phyloP scores from a whole-genome alignment of 2,113 vertebrate species.

The Lynx canadensis region DNA sequence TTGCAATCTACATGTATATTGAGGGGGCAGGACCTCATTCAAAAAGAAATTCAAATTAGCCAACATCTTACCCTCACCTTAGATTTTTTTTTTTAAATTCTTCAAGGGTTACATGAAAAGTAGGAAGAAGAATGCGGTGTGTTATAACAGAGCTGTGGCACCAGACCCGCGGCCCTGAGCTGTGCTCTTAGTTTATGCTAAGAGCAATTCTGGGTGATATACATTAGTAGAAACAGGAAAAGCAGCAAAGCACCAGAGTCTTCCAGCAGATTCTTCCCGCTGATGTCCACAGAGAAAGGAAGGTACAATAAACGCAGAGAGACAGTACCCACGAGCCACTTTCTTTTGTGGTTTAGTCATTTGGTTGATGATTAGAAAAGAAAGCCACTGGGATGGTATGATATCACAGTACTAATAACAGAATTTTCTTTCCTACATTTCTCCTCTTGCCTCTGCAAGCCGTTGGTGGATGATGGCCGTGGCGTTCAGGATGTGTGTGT shows the following conservation, averaged over 20 bases:
- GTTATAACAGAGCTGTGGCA: not conserved
- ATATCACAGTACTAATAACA: constrained; percentile 22
- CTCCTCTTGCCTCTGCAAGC: constrained; percentile 27
- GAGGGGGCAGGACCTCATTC: not conserved
- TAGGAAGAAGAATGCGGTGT: not conserved
- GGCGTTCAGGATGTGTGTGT: not conserved
- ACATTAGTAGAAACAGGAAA: constrained; percentile 27
- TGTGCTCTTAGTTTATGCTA: not conserved
- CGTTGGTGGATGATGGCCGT: not conserved
- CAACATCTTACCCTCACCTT: not conserved
- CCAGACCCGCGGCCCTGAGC: not conserved
- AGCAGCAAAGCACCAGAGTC: not conserved
- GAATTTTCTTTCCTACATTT: constrained; percentile 28
- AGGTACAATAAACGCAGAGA: not conserved
- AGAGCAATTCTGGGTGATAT: not conserved
- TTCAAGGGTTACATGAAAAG: not conserved
- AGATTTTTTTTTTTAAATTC: constrained; percentile 19
- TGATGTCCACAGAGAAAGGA: not conserved
- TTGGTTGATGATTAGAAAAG: not conserved
- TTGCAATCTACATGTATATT: not conserved
- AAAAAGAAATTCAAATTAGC: constrained; percentile 45
- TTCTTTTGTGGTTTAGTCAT: constrained; percentile 8
- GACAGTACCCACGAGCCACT: not conserved
- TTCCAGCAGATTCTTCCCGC: not conserved
- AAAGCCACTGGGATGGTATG: not conserved